phyloP scores from a whole-genome alignment of 2,888 invertebrate genomes.

The Parnassius mnemosyne region DNA sequence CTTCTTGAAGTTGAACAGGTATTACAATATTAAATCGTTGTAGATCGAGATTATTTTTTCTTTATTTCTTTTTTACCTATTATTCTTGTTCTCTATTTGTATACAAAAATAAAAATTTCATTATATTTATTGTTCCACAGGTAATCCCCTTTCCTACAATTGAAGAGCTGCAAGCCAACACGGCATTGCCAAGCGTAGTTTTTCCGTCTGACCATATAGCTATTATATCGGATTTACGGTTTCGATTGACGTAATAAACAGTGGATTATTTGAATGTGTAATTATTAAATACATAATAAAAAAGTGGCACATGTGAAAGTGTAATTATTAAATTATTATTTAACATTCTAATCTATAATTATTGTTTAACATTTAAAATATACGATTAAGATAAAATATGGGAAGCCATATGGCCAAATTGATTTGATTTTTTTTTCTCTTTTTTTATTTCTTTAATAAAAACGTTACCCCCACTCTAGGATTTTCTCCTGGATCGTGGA shows the following conservation, averaged over 20 bases:
- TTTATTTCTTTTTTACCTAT: neutral
- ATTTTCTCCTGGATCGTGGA: too few species aligned
- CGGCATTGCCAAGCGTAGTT: slow-evolving; percentile 92
- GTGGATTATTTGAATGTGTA: neutral
- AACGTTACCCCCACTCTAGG: too few species aligned
- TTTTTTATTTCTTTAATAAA: too few species aligned
- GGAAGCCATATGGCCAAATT: too few species aligned
- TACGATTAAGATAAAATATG: too few species aligned
- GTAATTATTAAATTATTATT: neutral
- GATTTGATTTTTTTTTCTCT: too few species aligned
- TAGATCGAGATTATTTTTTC: neutral
- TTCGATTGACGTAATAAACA: slow-evolving; percentile 33
- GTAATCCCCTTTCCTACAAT: slow-evolving; percentile 90
- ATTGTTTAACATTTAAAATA: too few species aligned
- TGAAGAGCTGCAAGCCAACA: slow-evolving; percentile 86
- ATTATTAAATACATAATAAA: neutral
- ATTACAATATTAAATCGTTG: slow-evolving; percentile 15
- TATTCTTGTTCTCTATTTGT: too few species aligned
- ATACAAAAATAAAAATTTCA: too few species aligned
- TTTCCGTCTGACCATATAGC: slow-evolving; percentile 98
- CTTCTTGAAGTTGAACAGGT: slow-evolving; percentile 84
- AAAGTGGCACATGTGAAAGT: neutral
- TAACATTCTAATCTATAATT: too few species aligned
- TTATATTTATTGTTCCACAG: slow-evolving; percentile 55
- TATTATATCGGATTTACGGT: slow-evolving; percentile 89